Evolutionary conservation across 2,113 vertebrate genomes (phyloP).

Genomic region (Austrofundulus limnaeus): DNA sequence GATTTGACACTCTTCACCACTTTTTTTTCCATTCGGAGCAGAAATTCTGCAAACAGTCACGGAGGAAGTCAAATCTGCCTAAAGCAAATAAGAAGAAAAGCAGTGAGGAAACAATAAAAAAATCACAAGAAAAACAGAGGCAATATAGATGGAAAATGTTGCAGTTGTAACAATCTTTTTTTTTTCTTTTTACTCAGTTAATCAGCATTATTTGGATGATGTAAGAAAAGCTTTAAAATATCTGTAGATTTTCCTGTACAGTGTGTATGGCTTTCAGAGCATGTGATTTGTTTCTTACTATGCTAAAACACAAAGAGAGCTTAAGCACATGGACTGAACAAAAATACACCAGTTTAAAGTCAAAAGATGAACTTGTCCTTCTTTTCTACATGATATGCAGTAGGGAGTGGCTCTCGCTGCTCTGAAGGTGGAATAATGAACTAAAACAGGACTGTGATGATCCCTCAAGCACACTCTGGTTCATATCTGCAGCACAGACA

Average conservation of each 20-base stretch:
- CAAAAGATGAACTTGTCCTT: slow-evolving; percentile 16
- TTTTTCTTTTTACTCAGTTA: slow-evolving; percentile 32
- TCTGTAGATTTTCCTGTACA: slow-evolving; percentile 81
- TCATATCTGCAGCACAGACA: slow-evolving; percentile 57
- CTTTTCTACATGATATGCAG: slow-evolving; percentile 8
- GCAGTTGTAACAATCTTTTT: slow-evolving; percentile 28
- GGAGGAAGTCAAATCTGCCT: slow-evolving; percentile 29
- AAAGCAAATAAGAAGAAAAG: slow-evolving; percentile 33
- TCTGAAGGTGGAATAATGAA: slow-evolving; percentile 3
- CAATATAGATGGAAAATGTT: slow-evolving; percentile 37
- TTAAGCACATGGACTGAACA: slow-evolving; percentile 67
- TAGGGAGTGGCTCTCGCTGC: neutral
- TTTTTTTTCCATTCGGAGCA: slow-evolving; percentile 39
- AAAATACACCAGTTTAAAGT: slow-evolving; percentile 22
- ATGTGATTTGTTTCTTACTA: slow-evolving; percentile 79
- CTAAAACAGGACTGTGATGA: slow-evolving; percentile 28
- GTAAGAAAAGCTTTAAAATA: slow-evolving; percentile 79
- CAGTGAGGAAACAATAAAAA: slow-evolving; percentile 30
- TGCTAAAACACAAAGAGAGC: slow-evolving; percentile 71
- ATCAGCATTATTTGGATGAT: slow-evolving; percentile 60
- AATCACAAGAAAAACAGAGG: slow-evolving; percentile 12
- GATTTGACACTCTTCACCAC: slow-evolving; percentile 30
- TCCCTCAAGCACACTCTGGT: slow-evolving; percentile 48
- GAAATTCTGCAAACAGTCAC: slow-evolving; percentile 41
- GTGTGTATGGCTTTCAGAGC: slow-evolving; percentile 80